Conservation (phyloP, 2,888 invertebrate genomes). For the Epistrophe eligans region DNA sequence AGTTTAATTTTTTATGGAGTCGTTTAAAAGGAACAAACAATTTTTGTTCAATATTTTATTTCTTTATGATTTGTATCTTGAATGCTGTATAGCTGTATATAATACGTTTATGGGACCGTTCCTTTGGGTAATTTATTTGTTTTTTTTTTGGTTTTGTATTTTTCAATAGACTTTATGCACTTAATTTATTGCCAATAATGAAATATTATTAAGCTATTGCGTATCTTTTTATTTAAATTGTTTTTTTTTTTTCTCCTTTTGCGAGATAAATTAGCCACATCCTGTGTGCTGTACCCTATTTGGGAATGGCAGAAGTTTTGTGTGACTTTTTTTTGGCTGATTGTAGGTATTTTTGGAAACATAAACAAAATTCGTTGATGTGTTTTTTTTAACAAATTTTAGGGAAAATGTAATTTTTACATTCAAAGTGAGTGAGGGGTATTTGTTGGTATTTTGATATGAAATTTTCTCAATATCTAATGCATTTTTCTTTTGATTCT, state of each 20-base stretch:
- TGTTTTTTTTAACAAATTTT: too few species aligned
- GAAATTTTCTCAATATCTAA: too few species aligned
- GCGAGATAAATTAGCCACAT: conserved; percentile 43
- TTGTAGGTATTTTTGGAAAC: too few species aligned
- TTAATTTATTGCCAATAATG: conserved; percentile 72
- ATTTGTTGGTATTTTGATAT: too few species aligned
- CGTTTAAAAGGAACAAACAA: conserved; percentile 52
- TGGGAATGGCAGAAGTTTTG: neutral
- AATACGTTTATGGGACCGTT: conserved; percentile 16
- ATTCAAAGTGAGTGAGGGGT: too few species aligned
- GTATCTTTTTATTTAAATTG: conserved; percentile 46
- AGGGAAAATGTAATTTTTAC: too few species aligned
- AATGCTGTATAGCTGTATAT: neutral
- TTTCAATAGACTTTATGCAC: conserved; percentile 32
- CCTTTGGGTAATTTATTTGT: conserved; percentile 53
- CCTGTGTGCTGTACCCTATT: neutral
- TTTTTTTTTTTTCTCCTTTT: conserved; percentile 10
- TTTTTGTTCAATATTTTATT: conserved; percentile 9
- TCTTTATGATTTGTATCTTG: conserved; percentile 53
- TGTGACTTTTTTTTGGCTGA: neutral
- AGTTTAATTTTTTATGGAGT: conserved; percentile 28
- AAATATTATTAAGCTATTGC: conserved; percentile 68
- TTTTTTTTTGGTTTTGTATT: conserved; percentile 37
- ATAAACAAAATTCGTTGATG: too few species aligned
- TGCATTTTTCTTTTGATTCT: too few species aligned